A percentile compares a stretch with the other conserved stretches of the same genome.
These are phyloP conservation scores for Spheniscus humboldti DNA, from an alignment of 2,797 vertebrate genomes.

Conservation along the genomic window DNA sequence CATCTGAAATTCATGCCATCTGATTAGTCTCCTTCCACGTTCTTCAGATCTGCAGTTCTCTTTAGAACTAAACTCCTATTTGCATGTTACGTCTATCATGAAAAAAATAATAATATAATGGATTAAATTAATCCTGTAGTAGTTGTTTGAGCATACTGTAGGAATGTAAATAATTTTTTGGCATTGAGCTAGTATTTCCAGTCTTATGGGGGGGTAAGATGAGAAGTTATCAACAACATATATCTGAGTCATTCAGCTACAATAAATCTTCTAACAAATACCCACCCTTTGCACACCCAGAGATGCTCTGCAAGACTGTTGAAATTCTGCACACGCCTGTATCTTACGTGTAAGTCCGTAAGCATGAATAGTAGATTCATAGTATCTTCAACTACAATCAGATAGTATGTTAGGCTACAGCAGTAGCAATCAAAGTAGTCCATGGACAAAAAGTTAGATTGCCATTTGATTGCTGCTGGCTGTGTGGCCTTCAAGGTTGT, in stretches of 20 bases:
- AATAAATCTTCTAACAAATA: slow-evolving; percentile 26
- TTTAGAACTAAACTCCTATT: slow-evolving; percentile 10
- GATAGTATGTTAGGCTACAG: neutral
- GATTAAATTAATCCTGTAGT: slow-evolving; percentile 57
- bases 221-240: slow-evolving; percentile 23
- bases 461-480: neutral
- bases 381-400: neutral
- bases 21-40: neutral
- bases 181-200: slow-evolving; percentile 25
- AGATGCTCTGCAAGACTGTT: neutral
- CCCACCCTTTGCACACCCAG: neutral
- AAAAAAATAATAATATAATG: neutral
- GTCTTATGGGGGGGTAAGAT: neutral
- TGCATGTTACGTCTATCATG: neutral
- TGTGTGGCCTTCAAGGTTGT: neutral
- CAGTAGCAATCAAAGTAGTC: neutral
- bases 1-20: neutral
- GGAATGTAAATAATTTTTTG: slow-evolving; percentile 35
- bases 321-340: slow-evolving; percentile 14
- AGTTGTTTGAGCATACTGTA: slow-evolving; percentile 9
- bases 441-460: neutral
- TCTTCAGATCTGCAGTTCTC: neutral
- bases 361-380: neutral
- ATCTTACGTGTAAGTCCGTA: neutral
- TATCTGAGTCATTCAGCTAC: slow-evolving; percentile 37